Percentiles rank a stretch among this genome's conserved stretches.
These are phyloP conservation scores for Planococcus citri DNA, from an alignment of 1,140 invertebrate genomes.

Conservation along the genomic window DNA sequence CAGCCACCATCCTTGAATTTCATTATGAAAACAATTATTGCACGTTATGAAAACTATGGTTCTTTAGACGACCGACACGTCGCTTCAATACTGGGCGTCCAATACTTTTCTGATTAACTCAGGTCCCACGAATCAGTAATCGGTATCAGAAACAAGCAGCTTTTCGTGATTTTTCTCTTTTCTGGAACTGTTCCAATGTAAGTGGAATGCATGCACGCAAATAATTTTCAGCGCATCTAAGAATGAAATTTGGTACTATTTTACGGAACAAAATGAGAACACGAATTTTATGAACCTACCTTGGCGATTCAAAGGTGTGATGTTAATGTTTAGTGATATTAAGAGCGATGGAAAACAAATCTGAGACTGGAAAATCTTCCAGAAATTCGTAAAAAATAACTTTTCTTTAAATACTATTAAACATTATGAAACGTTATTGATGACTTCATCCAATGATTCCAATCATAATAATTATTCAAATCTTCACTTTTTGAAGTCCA, in stretches of 20 bases:
- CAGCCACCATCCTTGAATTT: no score
- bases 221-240: slow-evolving; percentile 38
- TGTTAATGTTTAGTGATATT: neutral
- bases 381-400: neutral
- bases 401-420: neutral
- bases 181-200: slow-evolving; percentile 34
- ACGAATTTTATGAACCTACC: neutral
- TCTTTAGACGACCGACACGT: no score
- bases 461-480: no score
- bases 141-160: slow-evolving; percentile 35
- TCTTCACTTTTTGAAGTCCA: no score
- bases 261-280: no score
- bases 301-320: neutral
- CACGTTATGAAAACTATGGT: no score
- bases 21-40: no score
- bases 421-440: neutral
- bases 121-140: slow-evolving; percentile 33
- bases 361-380: neutral
- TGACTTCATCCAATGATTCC: no score
- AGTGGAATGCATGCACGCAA: slow-evolving; percentile 33
- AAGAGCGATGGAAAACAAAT: neutral
- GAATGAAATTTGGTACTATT: slow-evolving; percentile 22
- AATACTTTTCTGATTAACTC: slow-evolving; percentile 35
- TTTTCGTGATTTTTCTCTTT: slow-evolving; percentile 36
- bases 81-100: no score